Evolutionary conservation across 2,888 invertebrate species (phyloP).

Genomic region (Cartodere bifasciata): DNA sequence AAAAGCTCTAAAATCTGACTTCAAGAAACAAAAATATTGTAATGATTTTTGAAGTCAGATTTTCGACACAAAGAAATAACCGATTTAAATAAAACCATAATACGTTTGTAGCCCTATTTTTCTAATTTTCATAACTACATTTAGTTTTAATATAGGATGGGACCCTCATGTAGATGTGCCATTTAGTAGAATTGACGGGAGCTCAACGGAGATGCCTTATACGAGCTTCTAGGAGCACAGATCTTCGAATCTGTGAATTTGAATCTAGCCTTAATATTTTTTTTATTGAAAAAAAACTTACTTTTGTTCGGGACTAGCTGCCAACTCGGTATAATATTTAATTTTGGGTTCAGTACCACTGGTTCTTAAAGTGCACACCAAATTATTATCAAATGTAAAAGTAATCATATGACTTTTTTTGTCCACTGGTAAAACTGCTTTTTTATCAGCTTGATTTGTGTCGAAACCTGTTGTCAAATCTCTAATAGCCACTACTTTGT

Average conservation of each 20-base stretch:
- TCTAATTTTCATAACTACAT: no score
- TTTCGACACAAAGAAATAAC: no score
- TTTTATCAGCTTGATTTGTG: conserved; percentile 52
- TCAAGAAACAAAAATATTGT: no score
- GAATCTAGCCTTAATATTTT: conserved; percentile 2
- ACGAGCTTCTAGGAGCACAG: no score
- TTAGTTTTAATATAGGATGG: no score
- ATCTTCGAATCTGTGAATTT: conserved; percentile 7
- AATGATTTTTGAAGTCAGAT: no score
- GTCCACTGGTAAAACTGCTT: conserved; percentile 56
- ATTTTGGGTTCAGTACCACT: conserved; percentile 99
- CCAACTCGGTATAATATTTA: conserved; percentile 93
- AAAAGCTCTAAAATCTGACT: no score
- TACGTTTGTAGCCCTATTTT: no score
- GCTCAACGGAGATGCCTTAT: no score
- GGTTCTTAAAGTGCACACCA: conserved; percentile 79
- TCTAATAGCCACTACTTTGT: conserved; percentile 53
- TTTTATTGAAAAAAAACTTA: conserved; percentile 33
- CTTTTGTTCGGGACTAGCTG: conserved; percentile 52
- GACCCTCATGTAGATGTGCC: no score
- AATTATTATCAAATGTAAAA: conserved; percentile 77
- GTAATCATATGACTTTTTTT: conserved; percentile 83
- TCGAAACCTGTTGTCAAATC: conserved; percentile 87
- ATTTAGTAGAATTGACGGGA: no score
- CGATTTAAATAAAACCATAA: no score